Base-by-base conservation (phyloP, 2,888 invertebrate species). In the Nycteola revayana region DNA sequence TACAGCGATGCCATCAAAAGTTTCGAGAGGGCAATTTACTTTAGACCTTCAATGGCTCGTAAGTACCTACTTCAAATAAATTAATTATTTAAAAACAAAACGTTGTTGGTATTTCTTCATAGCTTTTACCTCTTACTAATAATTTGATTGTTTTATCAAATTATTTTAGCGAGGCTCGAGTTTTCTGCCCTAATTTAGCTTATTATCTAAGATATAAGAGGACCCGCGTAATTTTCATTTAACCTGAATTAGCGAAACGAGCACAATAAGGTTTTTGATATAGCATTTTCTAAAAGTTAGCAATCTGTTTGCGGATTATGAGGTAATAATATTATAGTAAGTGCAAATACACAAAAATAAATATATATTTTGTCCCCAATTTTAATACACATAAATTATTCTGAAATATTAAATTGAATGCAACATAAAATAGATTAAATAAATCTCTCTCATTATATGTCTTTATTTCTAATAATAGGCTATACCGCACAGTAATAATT, bases 11-110 rank as follows among this genome's bases (percentile, higher is more conserved):
- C 98, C 45, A 93, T 97, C 71, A 92, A 94, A 77, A 96, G 96
- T 88, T 98, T 97, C 85, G 94, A 95, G 80, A 92, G 93, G 67
- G 98, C 98, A 56, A 96, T 98, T 74, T 94, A 95, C 82, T 98
- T 94, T 88, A 91, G 98, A 80, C 97, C 98, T 52, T 95, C 96
- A 66, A 92, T 98, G 84, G 97, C 97, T 75, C 91, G 98, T 98
- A 91, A 95, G 96, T 94, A 79, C 51, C 55, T 50, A 32, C 49
- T 38, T 53, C 60, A 58, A 60, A 60, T 63, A 61, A 58, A 60
- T 59, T 57, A 63, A n/a, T n/a, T n/a, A n/a, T n/a, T 61, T 59
- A 52, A 55, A 57, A 57, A 55, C 49, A 51, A 49, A 57, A 49
- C 39, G 44, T 48, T 46, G 49, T 56, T 51, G 50, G 45, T 58